phyloP scores from a whole-genome alignment of 1,140 invertebrate species.

The Kradibia gibbosae region DNA sequence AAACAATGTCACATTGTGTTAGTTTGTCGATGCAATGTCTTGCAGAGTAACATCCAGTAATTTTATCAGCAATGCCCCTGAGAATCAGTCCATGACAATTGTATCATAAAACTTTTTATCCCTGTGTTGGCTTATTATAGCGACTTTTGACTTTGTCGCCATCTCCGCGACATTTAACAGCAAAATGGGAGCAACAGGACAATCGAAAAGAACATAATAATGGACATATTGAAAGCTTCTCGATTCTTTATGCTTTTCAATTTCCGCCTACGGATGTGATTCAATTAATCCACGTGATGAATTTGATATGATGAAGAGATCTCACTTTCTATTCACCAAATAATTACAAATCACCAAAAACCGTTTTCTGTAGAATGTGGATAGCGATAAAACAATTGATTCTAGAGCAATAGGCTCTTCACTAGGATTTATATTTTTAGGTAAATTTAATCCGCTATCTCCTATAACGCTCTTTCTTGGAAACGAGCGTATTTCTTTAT shows the following conservation, averaged over 20 bases:
- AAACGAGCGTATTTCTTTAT: background rate
- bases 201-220: constrained; percentile 14
- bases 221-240: background rate
- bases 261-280: background rate
- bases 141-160: background rate
- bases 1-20: background rate
- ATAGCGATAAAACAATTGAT: background rate
- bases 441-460: too few species aligned
- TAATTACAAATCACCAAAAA: too few species aligned
- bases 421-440: constrained; percentile 17
- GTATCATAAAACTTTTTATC: constrained; percentile 25
- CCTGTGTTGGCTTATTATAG: background rate
- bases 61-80: background rate
- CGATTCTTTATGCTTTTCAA: too few species aligned
- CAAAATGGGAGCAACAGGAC: background rate
- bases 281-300: background rate
- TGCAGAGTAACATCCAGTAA: background rate
- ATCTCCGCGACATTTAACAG: background rate
- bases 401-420: background rate
- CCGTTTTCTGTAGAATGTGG: background rate
- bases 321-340: too few species aligned
- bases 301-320: background rate
- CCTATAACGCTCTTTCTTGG: background rate
- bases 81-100: background rate
- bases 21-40: background rate